These are phyloP conservation scores for Hypotaenidia okinawae DNA, from an alignment of 2,797 vertebrate species.

Conservation along the genomic window DNA sequence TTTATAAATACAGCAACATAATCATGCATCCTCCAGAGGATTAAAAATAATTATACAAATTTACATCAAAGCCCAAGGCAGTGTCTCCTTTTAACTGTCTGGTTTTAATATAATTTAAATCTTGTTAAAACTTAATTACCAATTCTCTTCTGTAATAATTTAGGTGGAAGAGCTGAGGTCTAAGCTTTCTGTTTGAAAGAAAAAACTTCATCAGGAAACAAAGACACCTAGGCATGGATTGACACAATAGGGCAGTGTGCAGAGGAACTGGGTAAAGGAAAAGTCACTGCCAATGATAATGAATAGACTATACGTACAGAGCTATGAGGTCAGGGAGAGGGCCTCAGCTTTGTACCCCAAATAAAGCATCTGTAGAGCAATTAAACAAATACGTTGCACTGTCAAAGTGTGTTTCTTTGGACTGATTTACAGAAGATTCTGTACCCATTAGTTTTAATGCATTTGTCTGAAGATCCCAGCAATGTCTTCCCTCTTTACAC, in stretches of 20 bases:
- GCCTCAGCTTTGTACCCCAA: not conserved
- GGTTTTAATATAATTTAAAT: constrained; percentile 85
- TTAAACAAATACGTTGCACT: not conserved
- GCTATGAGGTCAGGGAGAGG: not conserved
- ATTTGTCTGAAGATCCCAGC: not conserved
- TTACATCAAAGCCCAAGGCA: constrained; percentile 83
- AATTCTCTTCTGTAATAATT: constrained; percentile 79
- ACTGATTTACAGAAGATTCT: not conserved
- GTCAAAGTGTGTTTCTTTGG: not conserved
- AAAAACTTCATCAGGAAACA: constrained; percentile 87
- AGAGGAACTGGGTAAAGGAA: constrained; percentile 79
- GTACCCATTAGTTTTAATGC: not conserved
- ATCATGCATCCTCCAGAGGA: constrained; percentile 82
- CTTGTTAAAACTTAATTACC: constrained; percentile 86
- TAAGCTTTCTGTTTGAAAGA: constrained; percentile 86
- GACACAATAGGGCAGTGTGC: constrained; percentile 80
- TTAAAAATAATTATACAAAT: constrained; percentile 85
- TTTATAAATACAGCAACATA: constrained; percentile 86
- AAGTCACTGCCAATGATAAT: constrained; percentile 74
- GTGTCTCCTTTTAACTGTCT: constrained; percentile 82
- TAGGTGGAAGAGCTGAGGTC: constrained; percentile 91
- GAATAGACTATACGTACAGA: constrained; percentile 67
- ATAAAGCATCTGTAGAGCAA: not conserved
- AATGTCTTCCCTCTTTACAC: not conserved
- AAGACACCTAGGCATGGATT: constrained; percentile 81